Conservation (phyloP, 2,888 invertebrate genomes). For the Apantesis nais region DNA sequence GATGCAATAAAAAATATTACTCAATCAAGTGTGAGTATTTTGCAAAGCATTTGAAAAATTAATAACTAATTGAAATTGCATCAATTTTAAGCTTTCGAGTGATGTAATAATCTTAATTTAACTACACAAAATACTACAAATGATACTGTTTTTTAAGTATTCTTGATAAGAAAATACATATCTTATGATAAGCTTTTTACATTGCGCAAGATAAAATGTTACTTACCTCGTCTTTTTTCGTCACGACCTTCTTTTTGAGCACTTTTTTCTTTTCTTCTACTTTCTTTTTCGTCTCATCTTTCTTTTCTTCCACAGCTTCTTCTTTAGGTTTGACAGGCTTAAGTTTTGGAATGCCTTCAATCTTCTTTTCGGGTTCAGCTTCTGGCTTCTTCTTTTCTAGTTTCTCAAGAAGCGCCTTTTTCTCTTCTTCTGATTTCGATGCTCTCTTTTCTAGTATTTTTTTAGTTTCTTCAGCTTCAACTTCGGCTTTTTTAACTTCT, state of each 20-base stretch:
- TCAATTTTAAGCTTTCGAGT: slow-evolving; percentile 12
- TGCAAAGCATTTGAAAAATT: background rate
- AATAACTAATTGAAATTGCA: background rate
- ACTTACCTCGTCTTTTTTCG: slow-evolving; percentile 83
- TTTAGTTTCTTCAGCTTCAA: slow-evolving; percentile 81
- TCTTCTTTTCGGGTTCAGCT: slow-evolving; percentile 83
- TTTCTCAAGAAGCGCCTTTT: slow-evolving; percentile 81
- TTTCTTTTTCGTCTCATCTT: slow-evolving; percentile 76
- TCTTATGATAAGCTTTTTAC: slow-evolving; percentile 58
- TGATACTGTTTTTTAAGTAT: background rate
- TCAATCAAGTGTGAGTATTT: background rate
- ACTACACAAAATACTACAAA: background rate
- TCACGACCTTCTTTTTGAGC: slow-evolving; percentile 79
- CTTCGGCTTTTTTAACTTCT: slow-evolving; percentile 66
- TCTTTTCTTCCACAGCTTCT: slow-evolving; percentile 77
- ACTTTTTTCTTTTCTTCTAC: slow-evolving; percentile 80
- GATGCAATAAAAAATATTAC: background rate
- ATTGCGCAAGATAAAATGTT: slow-evolving; percentile 31
- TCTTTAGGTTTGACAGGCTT: slow-evolving; percentile 84
- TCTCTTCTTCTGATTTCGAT: slow-evolving; percentile 80
- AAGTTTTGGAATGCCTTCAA: slow-evolving; percentile 87
- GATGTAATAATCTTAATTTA: background rate
- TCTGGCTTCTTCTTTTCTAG: slow-evolving; percentile 82
- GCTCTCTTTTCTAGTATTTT: slow-evolving; percentile 78
- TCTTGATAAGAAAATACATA: slow-evolving; percentile 23